Conservation (phyloP, 2,113 vertebrate genomes). For the Rhea americana region DNA sequence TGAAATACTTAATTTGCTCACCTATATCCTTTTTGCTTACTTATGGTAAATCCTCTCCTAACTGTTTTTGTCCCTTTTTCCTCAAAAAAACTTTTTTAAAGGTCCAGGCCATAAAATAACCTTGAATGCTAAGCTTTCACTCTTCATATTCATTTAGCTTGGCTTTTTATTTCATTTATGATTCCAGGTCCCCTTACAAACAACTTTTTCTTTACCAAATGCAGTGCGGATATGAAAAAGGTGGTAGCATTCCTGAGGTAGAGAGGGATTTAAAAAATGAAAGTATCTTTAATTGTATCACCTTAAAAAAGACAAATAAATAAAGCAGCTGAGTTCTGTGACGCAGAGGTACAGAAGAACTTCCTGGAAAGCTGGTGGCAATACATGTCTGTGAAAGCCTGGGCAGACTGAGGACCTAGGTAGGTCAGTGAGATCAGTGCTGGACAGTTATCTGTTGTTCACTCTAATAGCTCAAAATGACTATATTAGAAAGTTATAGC, state of each 20-base stretch:
- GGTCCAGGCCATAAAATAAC: not conserved
- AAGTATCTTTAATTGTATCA: not conserved
- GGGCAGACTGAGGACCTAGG: not conserved
- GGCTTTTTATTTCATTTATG: not conserved
- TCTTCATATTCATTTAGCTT: not conserved
- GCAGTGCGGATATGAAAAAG: not conserved
- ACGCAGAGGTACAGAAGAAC: not conserved
- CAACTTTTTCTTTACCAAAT: not conserved
- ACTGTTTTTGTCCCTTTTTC: constrained; percentile 24
- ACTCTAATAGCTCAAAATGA: not conserved
- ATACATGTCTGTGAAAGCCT: fast-evolving
- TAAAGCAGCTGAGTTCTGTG: not conserved
- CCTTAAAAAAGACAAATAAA: not conserved
- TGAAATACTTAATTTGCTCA: constrained; percentile 19
- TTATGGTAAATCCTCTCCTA: not conserved
- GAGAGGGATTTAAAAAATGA: not conserved
- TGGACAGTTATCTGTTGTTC: not conserved
- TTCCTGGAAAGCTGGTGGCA: not conserved
- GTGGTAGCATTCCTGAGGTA: not conserved
- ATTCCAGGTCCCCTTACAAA: not conserved
- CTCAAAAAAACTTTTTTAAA: not conserved
- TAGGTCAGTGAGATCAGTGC: not conserved
- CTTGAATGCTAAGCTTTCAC: not conserved
- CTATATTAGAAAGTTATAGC: not conserved
- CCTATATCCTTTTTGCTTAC: not conserved